Percentiles rank a stretch among this genome's conserved stretches.
Conservation (phyloP, 2,888 invertebrate genomes). For the Diplazon laetatorius region DNA sequence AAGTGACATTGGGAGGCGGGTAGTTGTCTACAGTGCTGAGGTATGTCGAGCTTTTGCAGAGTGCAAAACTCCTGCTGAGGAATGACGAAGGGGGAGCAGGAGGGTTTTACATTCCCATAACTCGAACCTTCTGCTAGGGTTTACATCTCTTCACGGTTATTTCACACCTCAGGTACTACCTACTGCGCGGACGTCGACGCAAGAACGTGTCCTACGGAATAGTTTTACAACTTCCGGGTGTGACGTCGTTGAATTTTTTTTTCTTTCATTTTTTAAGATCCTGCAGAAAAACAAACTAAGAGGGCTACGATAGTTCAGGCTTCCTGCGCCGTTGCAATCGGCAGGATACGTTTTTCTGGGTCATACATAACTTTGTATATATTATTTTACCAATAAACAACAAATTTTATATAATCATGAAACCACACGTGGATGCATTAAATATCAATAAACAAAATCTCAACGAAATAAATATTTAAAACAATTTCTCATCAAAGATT, state of each 20-base stretch:
- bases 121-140: slow-evolving; percentile 35
- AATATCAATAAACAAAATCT: too few relatives aligned
- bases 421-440: too few relatives aligned
- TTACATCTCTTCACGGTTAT: slow-evolving; percentile 28
- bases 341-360: not conserved
- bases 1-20: not conserved
- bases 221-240: slow-evolving; percentile 51
- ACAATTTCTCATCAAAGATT: too few relatives aligned
- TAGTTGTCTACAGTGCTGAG: not conserved
- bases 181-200: slow-evolving; percentile 24
- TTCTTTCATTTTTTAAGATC: slow-evolving; percentile 21
- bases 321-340: slow-evolving; percentile 4
- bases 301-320: slow-evolving; percentile 7
- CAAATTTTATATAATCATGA: too few relatives aligned
- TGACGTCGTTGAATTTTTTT: slow-evolving; percentile 40
- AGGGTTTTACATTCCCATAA: slow-evolving; percentile 38
- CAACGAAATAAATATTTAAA: too few relatives aligned
- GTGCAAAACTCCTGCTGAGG: not conserved
- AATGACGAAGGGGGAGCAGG: not conserved
- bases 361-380: not conserved
- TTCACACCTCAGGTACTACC: slow-evolving; percentile 21
- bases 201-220: not conserved
- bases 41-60: slow-evolving; percentile 23
- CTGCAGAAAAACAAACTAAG: slow-evolving; percentile 23
- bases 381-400: too few relatives aligned